Evolutionary conservation across 2,797 vertebrate species (phyloP).

Genomic region (Potorous gilbertii): DNA sequence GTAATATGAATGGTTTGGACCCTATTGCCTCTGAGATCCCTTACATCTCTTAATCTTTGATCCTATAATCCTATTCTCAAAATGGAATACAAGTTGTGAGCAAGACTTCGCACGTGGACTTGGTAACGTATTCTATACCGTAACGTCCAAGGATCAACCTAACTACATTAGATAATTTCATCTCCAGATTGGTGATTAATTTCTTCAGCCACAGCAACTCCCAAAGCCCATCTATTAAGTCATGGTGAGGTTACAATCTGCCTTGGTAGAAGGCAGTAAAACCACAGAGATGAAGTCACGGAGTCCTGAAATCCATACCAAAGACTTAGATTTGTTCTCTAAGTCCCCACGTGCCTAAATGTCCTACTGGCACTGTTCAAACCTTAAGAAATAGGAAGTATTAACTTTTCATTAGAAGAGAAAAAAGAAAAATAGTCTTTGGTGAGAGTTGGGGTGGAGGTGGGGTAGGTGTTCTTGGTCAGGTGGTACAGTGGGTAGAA

Average conservation of each 20-base stretch:
- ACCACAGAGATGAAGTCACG: neutral
- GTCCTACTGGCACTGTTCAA: neutral
- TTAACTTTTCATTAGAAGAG: neutral
- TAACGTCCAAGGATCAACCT: neutral
- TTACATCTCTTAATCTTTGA: neutral
- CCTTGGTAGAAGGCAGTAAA: neutral
- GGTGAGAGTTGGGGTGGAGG: neutral
- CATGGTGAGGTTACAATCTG: neutral
- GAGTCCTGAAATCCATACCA: neutral
- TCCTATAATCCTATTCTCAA: neutral
- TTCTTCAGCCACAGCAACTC: neutral
- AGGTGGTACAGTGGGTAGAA: neutral
- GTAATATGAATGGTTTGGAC: neutral
- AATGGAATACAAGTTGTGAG: neutral
- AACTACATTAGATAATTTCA: neutral
- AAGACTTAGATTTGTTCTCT: neutral
- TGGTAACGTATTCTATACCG: neutral
- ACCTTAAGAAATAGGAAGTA: neutral
- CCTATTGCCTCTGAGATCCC: neutral
- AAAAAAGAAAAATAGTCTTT: neutral
- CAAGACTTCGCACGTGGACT: neutral
- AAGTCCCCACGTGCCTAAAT: neutral
- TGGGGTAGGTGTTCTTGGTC: neutral
- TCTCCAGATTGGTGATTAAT: neutral
- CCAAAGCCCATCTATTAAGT: neutral